Percentiles rank a stretch among this genome's conserved stretches.
These are phyloP conservation scores for Drosophila kambysellisi DNA, from an alignment of 2,888 invertebrate species.

Conservation along the genomic window DNA sequence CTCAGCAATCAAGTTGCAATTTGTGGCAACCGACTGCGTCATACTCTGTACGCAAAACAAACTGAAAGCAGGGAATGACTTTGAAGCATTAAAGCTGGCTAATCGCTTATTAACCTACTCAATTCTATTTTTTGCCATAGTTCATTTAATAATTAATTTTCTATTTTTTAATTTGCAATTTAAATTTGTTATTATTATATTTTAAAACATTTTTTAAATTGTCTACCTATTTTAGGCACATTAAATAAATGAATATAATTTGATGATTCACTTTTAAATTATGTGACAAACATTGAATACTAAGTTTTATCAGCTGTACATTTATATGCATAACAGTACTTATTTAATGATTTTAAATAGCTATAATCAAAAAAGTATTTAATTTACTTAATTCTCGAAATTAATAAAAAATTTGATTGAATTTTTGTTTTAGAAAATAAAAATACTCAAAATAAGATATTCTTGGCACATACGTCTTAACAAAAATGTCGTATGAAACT, in stretches of 20 bases:
- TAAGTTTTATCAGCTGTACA: not conserved
- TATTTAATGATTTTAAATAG: not conserved
- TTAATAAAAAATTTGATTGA: too few species aligned
- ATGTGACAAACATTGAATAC: too few species aligned
- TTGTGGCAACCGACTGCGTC: not conserved
- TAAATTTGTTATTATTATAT: too few species aligned
- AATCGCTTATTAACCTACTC: not conserved
- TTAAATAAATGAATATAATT: too few species aligned
- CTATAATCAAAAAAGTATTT: not conserved
- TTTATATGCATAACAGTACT: not conserved
- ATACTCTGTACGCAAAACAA: not conserved
- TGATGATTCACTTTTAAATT: too few species aligned
- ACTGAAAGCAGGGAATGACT: not conserved
- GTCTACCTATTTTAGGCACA: too few species aligned
- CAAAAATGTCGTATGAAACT: not conserved
- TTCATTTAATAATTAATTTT: fast-evolving
- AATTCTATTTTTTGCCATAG: not conserved
- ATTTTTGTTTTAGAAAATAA: not conserved
- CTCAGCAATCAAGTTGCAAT: not conserved
- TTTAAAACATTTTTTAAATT: too few species aligned
- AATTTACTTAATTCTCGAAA: not conserved
- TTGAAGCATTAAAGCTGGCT: not conserved
- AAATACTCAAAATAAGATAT: not conserved
- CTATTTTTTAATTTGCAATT: not conserved
- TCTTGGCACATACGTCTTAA: not conserved